Evolutionary conservation across 2,888 invertebrate genomes (phyloP).

Genomic region (Lissocephala sabroskyi): DNA sequence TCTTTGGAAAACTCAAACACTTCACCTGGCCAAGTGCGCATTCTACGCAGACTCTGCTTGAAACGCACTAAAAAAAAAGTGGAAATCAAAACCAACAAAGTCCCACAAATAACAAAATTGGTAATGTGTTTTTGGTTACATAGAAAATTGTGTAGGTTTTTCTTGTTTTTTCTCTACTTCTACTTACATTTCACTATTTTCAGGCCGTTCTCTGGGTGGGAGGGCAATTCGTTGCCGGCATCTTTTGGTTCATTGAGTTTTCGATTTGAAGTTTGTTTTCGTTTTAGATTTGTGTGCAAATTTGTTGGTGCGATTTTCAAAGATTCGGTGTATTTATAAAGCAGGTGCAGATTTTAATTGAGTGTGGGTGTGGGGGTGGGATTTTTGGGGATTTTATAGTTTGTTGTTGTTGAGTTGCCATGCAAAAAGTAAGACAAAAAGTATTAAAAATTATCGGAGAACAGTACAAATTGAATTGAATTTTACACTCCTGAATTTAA

Average conservation of each 20-base stretch:
- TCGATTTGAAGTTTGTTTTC: conserved; percentile 23
- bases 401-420: background rate
- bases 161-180: conserved; percentile 20
- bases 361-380: conserved; percentile 7
- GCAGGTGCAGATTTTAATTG: conserved; percentile 24
- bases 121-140: background rate
- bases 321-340: too few relatives aligned
- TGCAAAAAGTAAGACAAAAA: background rate
- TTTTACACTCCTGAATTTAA: too few relatives aligned
- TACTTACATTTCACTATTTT: conserved; percentile 71
- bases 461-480: too few relatives aligned
- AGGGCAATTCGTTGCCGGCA: conserved; percentile 44
- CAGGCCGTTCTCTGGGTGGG: conserved; percentile 49
- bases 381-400: too few relatives aligned
- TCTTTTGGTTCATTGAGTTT: conserved; percentile 34
- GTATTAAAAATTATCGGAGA: background rate
- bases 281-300: conserved; percentile 12
- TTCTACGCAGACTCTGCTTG: conserved; percentile 40
- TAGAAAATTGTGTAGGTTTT: background rate
- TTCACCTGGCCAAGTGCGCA: conserved; percentile 56
- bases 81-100: conserved; percentile 10
- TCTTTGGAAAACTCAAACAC: too few relatives aligned
- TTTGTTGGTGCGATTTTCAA: conserved; percentile 25
- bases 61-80: conserved; percentile 41
- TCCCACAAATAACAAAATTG: conserved; percentile 4